These are phyloP conservation scores for Anomalospiza imberbis DNA, from an alignment of 2,797 vertebrate genomes.

Conservation along the genomic window DNA sequence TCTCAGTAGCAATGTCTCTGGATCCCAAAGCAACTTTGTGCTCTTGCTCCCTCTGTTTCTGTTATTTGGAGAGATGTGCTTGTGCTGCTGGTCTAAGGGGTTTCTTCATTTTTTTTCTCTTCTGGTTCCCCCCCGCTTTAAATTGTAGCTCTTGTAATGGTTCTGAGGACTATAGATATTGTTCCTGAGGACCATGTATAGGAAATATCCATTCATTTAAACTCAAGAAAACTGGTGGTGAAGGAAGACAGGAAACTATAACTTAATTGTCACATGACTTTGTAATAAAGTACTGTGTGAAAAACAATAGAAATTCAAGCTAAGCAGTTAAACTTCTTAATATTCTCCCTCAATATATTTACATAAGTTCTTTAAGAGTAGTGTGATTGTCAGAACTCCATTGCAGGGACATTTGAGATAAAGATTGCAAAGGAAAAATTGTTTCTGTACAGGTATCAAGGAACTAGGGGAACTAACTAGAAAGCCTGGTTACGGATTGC, in stretches of 20 bases:
- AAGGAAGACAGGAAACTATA: background rate
- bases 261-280: background rate
- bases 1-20: background rate
- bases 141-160: background rate
- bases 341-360: background rate
- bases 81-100: background rate
- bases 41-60: background rate
- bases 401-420: background rate
- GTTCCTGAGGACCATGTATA: background rate
- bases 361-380: background rate
- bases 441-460: background rate
- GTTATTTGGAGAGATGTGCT: background rate
- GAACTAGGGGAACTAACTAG: background rate
- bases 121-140: background rate
- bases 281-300: background rate
- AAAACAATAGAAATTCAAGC: background rate
- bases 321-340: background rate
- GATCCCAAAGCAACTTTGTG: background rate
- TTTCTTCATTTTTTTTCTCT: background rate
- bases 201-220: background rate
- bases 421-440: background rate
- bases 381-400: background rate
- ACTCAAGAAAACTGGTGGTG: background rate
- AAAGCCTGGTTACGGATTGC: background rate
- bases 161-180: background rate